These are phyloP conservation scores for Hafferia zeledoni DNA, from an alignment of 2,797 vertebrate species.

Conservation along the genomic window DNA sequence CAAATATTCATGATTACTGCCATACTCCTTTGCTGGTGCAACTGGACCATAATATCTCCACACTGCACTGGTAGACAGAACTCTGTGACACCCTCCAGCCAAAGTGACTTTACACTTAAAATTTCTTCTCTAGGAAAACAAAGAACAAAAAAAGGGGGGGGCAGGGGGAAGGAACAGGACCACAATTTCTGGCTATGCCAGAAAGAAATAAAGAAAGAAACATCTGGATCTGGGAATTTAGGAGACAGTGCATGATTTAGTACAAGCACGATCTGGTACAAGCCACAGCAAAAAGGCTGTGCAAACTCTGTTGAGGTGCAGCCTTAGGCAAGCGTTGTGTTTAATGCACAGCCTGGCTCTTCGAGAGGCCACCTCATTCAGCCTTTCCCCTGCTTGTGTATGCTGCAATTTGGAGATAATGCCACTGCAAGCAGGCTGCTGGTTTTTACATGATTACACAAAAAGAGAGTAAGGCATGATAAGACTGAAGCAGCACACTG, in stretches of 20 bases:
- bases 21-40: neutral
- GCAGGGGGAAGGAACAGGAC: rapidly evolving
- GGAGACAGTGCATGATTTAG: rapidly evolving
- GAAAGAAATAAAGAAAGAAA: neutral
- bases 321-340: neutral
- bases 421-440: neutral
- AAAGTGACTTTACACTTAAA: neutral
- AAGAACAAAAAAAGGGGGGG: rapidly evolving
- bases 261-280: rapidly evolving
- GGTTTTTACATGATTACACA: neutral
- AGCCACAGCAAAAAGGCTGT: neutral
- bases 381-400: neutral
- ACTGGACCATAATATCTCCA: neutral
- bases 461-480: neutral
- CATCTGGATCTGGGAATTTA: neutral
- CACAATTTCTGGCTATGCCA: neutral
- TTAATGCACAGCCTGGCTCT: neutral
- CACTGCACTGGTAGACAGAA: rapidly evolving
- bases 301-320: neutral
- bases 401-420: neutral
- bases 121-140: neutral
- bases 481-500: neutral
- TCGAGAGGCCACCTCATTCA: neutral
- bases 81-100: neutral
- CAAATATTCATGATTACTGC: neutral